A percentile compares a stretch with the other conserved stretches of the same genome.
Conservation (phyloP, 2,113 vertebrate species). For the Bettongia penicillata region DNA sequence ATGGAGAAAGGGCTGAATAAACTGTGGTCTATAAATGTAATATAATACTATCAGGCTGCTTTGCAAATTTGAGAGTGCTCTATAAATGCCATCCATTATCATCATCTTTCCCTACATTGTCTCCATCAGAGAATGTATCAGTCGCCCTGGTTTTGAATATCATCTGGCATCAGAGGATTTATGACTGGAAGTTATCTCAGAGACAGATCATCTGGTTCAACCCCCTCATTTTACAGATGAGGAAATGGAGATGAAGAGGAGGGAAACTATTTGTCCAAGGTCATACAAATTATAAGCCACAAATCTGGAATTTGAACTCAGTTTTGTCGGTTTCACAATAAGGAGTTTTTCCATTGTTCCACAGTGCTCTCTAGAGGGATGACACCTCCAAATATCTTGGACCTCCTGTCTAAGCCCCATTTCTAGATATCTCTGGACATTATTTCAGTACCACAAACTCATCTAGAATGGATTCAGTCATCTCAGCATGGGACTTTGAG, state of each 20-base stretch:
- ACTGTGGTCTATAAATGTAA: too few relatives aligned
- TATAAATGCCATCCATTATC: neutral
- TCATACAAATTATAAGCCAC: neutral
- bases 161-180: neutral
- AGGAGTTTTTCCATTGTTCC: neutral
- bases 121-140: neutral
- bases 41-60: too few relatives aligned
- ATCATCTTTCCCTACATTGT: neutral
- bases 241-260: neutral
- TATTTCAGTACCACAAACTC: neutral
- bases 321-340: neutral
- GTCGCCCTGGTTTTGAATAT: neutral
- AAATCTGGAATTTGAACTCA: neutral
- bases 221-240: neutral
- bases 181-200: neutral
- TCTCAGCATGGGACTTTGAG: too few relatives aligned
- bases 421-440: neutral
- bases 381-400: neutral
- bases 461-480: too few relatives aligned
- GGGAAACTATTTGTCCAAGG: neutral
- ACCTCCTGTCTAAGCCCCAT: neutral
- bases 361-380: neutral
- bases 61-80: neutral
- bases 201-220: neutral
- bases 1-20: neutral